Evolutionary conservation across 2,113 vertebrate genomes (phyloP).

Genomic region (Gambusia affinis): DNA sequence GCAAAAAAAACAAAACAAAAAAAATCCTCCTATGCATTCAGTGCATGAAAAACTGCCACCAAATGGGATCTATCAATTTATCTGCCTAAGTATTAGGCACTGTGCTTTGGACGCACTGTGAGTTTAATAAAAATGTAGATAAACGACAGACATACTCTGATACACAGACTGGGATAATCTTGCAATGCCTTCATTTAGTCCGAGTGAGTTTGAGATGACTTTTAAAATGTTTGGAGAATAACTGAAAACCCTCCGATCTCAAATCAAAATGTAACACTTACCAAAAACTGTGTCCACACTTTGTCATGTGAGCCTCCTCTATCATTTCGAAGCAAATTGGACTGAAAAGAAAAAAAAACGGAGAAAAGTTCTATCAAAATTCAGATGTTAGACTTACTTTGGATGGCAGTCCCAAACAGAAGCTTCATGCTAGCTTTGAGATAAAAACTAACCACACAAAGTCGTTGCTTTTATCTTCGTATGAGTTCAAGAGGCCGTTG

Average conservation of each 20-base stretch:
- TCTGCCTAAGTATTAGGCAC: not conserved
- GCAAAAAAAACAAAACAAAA: no score
- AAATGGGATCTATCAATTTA: not conserved
- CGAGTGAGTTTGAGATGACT: no score
- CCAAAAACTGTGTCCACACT: conserved; percentile 99
- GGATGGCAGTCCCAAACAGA: not conserved
- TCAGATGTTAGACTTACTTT: not conserved
- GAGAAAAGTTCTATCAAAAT: not conserved
- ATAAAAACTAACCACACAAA: conserved; percentile 90
- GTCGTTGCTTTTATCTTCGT: conserved; percentile 98
- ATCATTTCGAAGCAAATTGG: conserved; percentile 99
- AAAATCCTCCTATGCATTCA: no score
- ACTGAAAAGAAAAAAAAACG: conserved; percentile 75
- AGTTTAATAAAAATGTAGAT: not conserved
- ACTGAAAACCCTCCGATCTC: not conserved
- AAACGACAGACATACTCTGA: no score
- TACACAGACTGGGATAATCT: no score
- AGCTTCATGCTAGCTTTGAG: not conserved
- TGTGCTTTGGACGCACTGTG: not conserved
- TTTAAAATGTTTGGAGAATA: not conserved
- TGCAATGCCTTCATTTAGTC: no score
- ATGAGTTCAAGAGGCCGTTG: conserved; percentile 95
- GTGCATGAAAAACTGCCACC: not conserved
- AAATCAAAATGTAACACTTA: conserved; percentile 71
- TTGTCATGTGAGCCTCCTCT: conserved; percentile 98